phyloP scores from a whole-genome alignment of 2,797 vertebrate genomes.

The Myripristis jacobus region DNA sequence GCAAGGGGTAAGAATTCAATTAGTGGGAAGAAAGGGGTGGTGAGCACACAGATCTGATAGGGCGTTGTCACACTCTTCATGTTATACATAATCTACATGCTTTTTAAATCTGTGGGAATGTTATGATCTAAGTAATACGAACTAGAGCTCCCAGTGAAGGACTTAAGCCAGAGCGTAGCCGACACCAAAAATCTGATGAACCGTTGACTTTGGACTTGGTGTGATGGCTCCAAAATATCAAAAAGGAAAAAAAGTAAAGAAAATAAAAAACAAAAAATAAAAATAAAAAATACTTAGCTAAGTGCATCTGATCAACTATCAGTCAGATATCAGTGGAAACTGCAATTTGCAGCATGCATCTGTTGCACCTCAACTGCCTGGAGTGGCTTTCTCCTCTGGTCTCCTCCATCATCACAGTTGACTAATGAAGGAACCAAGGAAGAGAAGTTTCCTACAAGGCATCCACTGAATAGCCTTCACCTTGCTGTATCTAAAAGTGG shows the following conservation, averaged over 20 bases:
- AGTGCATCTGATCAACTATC: conserved; percentile 70
- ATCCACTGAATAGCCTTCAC: conserved; percentile 52
- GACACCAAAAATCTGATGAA: conserved; percentile 68
- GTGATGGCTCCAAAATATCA: conserved; percentile 39
- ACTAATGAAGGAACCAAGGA: conserved; percentile 25
- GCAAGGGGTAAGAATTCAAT: conserved; percentile 70
- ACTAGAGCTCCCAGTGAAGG: conserved; percentile 41
- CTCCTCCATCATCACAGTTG: conserved; percentile 38
- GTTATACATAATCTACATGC: conserved; percentile 79
- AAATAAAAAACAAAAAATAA: too few species aligned
- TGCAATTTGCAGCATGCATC: conserved; percentile 38
- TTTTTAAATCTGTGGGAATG: conserved; percentile 76
- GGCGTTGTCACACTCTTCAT: conserved; percentile 55
- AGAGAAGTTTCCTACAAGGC: conserved; percentile 52
- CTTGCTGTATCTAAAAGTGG: conserved; percentile 49
- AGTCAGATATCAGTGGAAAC: conserved; percentile 36
- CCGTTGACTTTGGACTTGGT: conserved; percentile 66
- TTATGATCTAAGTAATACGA: conserved; percentile 68
- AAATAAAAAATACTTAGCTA: conserved; percentile 42
- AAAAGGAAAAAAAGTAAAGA: conserved; percentile 26
- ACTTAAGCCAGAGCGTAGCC: conserved; percentile 42
- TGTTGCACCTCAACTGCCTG: conserved; percentile 46
- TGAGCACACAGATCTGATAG: conserved; percentile 71
- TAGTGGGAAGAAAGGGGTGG: conserved; percentile 65
- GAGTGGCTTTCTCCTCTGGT: conserved; percentile 47